Conservation (phyloP, 2,797 vertebrate species). For the Pithecia hirsuta region DNA sequence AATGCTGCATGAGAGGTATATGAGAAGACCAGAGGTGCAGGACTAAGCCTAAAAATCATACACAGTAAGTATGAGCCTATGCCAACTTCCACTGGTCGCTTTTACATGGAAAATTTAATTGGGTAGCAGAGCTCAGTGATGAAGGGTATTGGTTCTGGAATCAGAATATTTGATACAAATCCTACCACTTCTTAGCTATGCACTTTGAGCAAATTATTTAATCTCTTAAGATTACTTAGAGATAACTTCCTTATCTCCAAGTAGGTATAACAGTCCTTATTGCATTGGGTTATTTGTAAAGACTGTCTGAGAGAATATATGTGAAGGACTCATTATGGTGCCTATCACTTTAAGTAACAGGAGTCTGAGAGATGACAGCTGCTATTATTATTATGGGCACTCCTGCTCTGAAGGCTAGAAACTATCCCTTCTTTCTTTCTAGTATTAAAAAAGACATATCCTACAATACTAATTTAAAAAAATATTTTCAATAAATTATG, state of each 20-base stretch:
- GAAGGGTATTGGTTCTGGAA: neutral
- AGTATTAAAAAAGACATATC: neutral
- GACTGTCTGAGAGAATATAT: neutral
- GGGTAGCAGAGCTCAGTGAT: neutral
- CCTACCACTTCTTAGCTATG: neutral
- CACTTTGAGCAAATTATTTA: neutral
- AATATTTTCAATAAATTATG: neutral
- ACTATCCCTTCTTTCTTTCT: neutral
- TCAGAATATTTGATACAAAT: constrained; percentile 1
- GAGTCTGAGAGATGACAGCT: neutral
- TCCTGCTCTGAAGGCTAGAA: neutral
- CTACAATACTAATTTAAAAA: neutral
- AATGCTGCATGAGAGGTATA: neutral
- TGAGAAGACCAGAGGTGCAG: neutral
- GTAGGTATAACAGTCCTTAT: neutral
- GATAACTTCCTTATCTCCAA: neutral
- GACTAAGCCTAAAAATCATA: neutral
- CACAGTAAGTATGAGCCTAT: fast-evolving
- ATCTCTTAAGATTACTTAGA: neutral
- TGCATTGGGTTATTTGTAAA: neutral
- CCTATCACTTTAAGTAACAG: neutral
- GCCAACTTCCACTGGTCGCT: neutral
- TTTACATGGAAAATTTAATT: neutral
- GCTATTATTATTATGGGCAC: neutral
- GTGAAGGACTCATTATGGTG: neutral